A percentile compares a stretch with the other conserved stretches of the same genome.
These are phyloP conservation scores for Callocephalon fimbriatum DNA, from an alignment of 2,113 vertebrate genomes.

Conservation along the genomic window DNA sequence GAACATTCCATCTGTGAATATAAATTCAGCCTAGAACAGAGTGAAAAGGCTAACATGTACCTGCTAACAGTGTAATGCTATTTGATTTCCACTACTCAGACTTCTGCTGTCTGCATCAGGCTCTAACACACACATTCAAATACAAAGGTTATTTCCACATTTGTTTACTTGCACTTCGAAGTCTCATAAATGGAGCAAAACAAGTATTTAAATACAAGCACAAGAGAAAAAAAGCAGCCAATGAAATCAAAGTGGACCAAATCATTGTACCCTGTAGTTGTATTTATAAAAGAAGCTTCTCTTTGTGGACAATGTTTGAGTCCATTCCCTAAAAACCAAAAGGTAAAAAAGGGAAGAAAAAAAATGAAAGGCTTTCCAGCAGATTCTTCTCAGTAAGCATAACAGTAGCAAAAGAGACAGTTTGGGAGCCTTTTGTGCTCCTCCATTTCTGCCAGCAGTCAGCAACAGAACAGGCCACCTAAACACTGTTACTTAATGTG, in stretches of 20 bases:
- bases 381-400: not conserved
- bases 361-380: not conserved
- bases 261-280: not conserved
- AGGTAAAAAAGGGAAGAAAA: not conserved
- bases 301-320: not conserved
- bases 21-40: not conserved
- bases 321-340: not conserved
- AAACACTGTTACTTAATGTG: not conserved
- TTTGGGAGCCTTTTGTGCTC: not conserved
- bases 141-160: not conserved
- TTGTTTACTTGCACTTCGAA: not conserved
- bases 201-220: not conserved
- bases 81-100: not conserved
- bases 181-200: not conserved
- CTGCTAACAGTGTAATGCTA: not conserved
- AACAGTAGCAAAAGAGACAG: not conserved
- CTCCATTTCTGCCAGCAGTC: not conserved
- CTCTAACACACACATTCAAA: not conserved
- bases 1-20: not conserved
- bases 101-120: not conserved
- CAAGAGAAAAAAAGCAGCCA: not conserved
- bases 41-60: not conserved
- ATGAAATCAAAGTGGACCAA: not conserved
- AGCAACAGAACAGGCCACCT: not conserved
- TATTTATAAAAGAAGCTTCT: not conserved